phyloP scores from a whole-genome alignment of 1,140 invertebrate genomes.

The Sycophila sp. region DNA sequence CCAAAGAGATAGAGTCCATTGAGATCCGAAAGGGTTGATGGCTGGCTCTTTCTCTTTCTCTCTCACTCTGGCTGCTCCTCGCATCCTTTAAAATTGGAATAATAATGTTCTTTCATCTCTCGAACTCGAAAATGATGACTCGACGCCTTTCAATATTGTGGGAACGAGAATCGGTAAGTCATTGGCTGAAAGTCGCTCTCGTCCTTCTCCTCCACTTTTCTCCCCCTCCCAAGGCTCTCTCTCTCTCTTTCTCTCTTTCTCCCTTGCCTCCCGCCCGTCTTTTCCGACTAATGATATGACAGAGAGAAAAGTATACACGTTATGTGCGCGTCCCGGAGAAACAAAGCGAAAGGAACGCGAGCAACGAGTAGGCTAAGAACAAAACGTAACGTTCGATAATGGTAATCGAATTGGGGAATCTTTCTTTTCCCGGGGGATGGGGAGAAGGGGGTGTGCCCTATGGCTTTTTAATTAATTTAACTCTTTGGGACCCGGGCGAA shows the following conservation, averaged over 20 bases:
- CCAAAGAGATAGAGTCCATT: slow-evolving; percentile 51
- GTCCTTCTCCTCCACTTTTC: slow-evolving; percentile 35
- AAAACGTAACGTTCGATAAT: slow-evolving; percentile 37
- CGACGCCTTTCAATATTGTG: slow-evolving; percentile 64
- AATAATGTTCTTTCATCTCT: slow-evolving; percentile 64
- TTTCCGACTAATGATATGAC: slow-evolving; percentile 42
- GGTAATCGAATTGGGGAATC: slow-evolving; percentile 31
- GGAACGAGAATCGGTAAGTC: slow-evolving; percentile 61
- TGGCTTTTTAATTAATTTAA: slow-evolving; percentile 37
- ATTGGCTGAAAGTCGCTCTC: slow-evolving; percentile 44
- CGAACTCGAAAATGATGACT: slow-evolving; percentile 64
- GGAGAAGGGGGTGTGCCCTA: not conserved
- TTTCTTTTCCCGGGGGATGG: not conserved
- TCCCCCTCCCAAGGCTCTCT: not conserved
- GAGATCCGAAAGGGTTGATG: slow-evolving; percentile 42
- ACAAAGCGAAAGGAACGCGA: slow-evolving; percentile 46
- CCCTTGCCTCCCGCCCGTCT: slow-evolving; percentile 19
- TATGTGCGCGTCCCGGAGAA: slow-evolving; percentile 27
- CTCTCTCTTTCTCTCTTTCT: not conserved
- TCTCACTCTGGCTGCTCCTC: slow-evolving; percentile 28
- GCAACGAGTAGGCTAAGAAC: slow-evolving; percentile 9
- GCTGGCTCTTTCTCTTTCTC: slow-evolving; percentile 25
- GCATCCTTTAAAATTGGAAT: slow-evolving; percentile 65
- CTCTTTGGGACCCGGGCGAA: slow-evolving; percentile 20
- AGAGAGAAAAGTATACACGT: slow-evolving; percentile 25